phyloP scores from a whole-genome alignment of 2,797 vertebrate genomes.

The Uromys caudimaculatus region DNA sequence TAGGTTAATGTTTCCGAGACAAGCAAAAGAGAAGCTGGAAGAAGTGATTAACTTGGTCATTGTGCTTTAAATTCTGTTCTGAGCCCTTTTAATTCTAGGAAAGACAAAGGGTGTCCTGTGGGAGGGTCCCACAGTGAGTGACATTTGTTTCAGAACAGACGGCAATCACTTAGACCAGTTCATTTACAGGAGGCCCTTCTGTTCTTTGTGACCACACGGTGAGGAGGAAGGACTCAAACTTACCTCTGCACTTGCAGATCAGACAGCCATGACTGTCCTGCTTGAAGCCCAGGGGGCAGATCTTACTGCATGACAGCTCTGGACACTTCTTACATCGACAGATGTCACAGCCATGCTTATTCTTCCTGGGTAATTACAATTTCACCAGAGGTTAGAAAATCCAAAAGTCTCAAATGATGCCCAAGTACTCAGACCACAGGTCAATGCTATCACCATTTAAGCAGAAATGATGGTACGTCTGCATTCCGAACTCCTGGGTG shows the following conservation, averaged over 20 bases:
- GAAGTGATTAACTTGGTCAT: background rate
- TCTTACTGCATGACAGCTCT: constrained; percentile 91
- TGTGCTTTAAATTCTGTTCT: background rate
- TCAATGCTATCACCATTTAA: background rate
- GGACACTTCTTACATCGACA: constrained; percentile 95
- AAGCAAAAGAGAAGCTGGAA: background rate
- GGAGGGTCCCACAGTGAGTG: background rate
- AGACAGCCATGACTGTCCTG: constrained; percentile 91
- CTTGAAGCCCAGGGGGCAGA: constrained; percentile 93
- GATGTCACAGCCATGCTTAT: constrained; percentile 94
- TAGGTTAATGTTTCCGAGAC: background rate
- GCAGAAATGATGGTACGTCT: background rate
- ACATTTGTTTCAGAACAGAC: background rate
- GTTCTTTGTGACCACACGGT: background rate
- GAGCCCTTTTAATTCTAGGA: background rate
- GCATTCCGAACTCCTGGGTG: background rate
- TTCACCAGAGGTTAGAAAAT: constrained; percentile 81
- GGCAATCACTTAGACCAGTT: background rate
- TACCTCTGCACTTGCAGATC: constrained; percentile 93
- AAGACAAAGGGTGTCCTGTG: background rate
- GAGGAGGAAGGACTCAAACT: constrained; percentile 55
- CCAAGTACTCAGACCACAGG: constrained; percentile 60
- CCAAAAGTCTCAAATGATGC: constrained; percentile 27
- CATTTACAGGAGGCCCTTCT: constrained; percentile 15
- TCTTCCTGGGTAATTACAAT: constrained; percentile 90